Conservation (phyloP, 2,888 invertebrate genomes). For the Belgica antarctica region DNA sequence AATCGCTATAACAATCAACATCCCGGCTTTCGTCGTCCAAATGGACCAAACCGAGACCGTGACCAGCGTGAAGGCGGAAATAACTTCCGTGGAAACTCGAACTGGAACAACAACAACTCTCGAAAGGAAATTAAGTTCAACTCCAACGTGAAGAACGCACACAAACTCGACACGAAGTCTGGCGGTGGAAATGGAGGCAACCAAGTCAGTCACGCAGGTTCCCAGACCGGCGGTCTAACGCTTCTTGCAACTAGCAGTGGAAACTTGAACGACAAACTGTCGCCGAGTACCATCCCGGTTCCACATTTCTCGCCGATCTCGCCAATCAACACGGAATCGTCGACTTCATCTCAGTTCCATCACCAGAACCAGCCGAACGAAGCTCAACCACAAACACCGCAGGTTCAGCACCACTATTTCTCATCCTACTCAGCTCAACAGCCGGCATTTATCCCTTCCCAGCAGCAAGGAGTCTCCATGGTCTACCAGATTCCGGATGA, state of each 20-base stretch:
- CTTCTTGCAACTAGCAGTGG: too few relatives aligned
- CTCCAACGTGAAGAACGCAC: slow-evolving; percentile 34
- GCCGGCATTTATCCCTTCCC: too few relatives aligned
- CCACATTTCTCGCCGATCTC: background rate
- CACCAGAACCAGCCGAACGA: background rate
- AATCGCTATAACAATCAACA: slow-evolving; percentile 26
- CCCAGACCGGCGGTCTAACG: too few relatives aligned
- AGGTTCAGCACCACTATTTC: background rate
- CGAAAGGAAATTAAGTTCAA: slow-evolving; percentile 39
- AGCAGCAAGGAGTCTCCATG: slow-evolving; percentile 6
- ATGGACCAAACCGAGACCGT: background rate
- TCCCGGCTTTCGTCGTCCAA: slow-evolving; percentile 23
- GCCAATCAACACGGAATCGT: background rate
- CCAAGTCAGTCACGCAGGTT: too few relatives aligned
- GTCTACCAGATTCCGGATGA: background rate
- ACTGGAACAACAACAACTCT: background rate
- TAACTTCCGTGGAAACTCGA: background rate
- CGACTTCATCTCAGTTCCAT: background rate
- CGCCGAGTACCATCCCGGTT: background rate
- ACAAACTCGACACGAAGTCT: slow-evolving; percentile 19
- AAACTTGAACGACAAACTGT: background rate
- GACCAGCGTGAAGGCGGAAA: background rate
- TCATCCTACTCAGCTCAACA: too few relatives aligned
- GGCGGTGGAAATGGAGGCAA: background rate
- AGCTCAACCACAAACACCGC: background rate